These are phyloP conservation scores for Chydorus sphaericus DNA, from an alignment of 2,888 invertebrate genomes.

Conservation along the genomic window DNA sequence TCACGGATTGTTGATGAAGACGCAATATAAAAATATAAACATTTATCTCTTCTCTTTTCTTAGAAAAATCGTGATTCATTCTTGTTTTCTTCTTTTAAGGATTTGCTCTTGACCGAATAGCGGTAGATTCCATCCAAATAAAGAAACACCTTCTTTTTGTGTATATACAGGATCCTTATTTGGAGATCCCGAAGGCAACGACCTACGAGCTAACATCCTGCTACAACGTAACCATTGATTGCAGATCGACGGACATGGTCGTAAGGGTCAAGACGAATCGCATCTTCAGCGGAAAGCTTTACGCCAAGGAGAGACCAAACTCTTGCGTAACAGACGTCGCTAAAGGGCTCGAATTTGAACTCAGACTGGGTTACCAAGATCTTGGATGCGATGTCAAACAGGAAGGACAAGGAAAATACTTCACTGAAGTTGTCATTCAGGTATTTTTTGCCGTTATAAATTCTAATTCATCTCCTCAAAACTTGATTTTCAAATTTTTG, in stretches of 20 bases:
- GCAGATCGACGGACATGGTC: slow-evolving; percentile 31
- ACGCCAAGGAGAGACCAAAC: slow-evolving; percentile 32
- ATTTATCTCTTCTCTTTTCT: too few relatives aligned
- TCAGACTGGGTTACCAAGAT: slow-evolving; percentile 31
- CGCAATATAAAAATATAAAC: too few relatives aligned
- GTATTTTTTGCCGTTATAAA: slow-evolving; percentile 17
- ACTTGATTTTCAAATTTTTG: not conserved
- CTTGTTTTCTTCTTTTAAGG: too few relatives aligned
- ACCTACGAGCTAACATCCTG: slow-evolving; percentile 32
- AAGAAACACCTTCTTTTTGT: not conserved
- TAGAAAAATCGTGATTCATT: too few relatives aligned
- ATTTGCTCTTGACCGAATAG: too few relatives aligned
- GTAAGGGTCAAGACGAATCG: slow-evolving; percentile 31
- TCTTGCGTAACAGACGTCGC: slow-evolving; percentile 31
- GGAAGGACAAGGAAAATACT: slow-evolving; percentile 28
- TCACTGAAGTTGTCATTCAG: slow-evolving; percentile 33
- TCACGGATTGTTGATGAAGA: not conserved
- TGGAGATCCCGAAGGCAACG: slow-evolving; percentile 27
- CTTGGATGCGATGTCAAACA: slow-evolving; percentile 31
- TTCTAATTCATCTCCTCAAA: not conserved
- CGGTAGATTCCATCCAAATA: too few relatives aligned
- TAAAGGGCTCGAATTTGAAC: slow-evolving; percentile 30
- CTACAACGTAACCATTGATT: slow-evolving; percentile 31
- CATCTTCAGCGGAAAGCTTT: slow-evolving; percentile 34
- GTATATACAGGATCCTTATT: slow-evolving; percentile 28